A percentile compares a stretch with the other conserved stretches of the same genome.
Evolutionary conservation across 2,888 invertebrate genomes (phyloP).

Genomic region (Tinea pellionella): DNA sequence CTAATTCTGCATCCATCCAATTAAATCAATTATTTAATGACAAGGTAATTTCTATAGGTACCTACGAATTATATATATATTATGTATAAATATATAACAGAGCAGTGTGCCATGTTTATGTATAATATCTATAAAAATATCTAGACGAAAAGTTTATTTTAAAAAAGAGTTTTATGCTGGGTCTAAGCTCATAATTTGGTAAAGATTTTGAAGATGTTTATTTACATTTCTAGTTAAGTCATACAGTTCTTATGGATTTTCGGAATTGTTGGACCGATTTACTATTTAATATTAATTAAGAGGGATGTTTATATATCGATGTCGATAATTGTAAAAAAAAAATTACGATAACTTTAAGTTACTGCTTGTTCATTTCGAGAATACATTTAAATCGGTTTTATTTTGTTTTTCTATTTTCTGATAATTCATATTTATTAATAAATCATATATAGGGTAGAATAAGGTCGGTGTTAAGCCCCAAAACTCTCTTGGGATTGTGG

Average conservation of each 20-base stretch:
- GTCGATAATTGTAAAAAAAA: not conserved
- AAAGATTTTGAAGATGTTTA: constrained; percentile 64
- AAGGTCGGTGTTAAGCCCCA: too few species aligned
- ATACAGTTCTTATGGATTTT: not conserved
- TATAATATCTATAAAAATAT: constrained; percentile 45
- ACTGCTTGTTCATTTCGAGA: too few species aligned
- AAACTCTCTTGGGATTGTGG: too few species aligned
- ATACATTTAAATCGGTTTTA: too few species aligned
- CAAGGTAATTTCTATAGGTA: constrained; percentile 62
- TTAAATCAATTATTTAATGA: constrained; percentile 66
- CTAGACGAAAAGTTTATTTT: constrained; percentile 38
- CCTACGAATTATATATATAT: constrained; percentile 44
- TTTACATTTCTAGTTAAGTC: constrained; percentile 49
- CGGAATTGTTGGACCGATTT: not conserved
- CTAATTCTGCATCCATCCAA: constrained; percentile 63
- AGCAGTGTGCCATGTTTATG: constrained; percentile 59
- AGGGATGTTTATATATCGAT: not conserved
- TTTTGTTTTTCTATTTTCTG: too few species aligned
- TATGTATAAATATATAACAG: constrained; percentile 35
- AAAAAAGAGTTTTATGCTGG: constrained; percentile 59
- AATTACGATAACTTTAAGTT: too few species aligned
- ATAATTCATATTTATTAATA: too few species aligned
- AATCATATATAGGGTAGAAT: too few species aligned
- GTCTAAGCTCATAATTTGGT: constrained; percentile 65
- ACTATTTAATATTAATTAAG: not conserved